Percentiles rank a stretch among this genome's conserved stretches.
Conservation (phyloP, 1,140 invertebrate species). For the Planococcus citri region DNA sequence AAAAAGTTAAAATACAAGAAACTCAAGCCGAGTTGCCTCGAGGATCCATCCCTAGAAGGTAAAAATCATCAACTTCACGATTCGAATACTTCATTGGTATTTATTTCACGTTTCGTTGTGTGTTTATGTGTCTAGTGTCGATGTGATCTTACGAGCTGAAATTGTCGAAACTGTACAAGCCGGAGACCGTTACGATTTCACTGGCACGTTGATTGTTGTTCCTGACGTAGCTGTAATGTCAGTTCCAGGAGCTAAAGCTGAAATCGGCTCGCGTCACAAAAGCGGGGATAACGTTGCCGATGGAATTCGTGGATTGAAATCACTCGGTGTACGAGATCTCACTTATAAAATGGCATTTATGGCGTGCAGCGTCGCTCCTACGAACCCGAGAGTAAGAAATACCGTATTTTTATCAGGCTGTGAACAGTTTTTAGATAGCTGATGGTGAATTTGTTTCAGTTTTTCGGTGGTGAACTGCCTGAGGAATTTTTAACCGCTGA, state of each 20-base stretch:
- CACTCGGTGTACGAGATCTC: slow-evolving; percentile 88
- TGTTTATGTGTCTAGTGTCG: slow-evolving; percentile 49
- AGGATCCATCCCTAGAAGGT: slow-evolving; percentile 87
- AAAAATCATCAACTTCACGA: slow-evolving; percentile 21
- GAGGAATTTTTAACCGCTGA: slow-evolving; percentile 78
- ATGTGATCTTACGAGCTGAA: slow-evolving; percentile 92
- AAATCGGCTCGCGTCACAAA: slow-evolving; percentile 61
- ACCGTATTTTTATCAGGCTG: slow-evolving; percentile 19
- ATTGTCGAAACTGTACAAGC: slow-evolving; percentile 93
- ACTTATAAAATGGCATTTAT: slow-evolving; percentile 92
- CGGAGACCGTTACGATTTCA: slow-evolving; percentile 86
- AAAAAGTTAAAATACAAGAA: slow-evolving; percentile 97
- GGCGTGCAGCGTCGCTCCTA: slow-evolving; percentile 78
- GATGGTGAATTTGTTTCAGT: slow-evolving; percentile 35
- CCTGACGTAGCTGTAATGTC: slow-evolving; percentile 84
- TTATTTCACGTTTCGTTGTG: slow-evolving; percentile 19
- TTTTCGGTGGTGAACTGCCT: slow-evolving; percentile 61
- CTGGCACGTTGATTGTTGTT: slow-evolving; percentile 91
- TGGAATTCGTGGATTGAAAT: slow-evolving; percentile 82
- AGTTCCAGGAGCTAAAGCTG: slow-evolving; percentile 68
- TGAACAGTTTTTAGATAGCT: neutral
- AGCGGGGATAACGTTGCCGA: slow-evolving; percentile 61
- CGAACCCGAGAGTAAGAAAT: slow-evolving; percentile 55
- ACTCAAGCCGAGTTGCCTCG: slow-evolving; percentile 92
- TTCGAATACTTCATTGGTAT: neutral